Base-by-base conservation (phyloP, 2,797 vertebrate genomes). In the Poecilia gillii region DNA sequence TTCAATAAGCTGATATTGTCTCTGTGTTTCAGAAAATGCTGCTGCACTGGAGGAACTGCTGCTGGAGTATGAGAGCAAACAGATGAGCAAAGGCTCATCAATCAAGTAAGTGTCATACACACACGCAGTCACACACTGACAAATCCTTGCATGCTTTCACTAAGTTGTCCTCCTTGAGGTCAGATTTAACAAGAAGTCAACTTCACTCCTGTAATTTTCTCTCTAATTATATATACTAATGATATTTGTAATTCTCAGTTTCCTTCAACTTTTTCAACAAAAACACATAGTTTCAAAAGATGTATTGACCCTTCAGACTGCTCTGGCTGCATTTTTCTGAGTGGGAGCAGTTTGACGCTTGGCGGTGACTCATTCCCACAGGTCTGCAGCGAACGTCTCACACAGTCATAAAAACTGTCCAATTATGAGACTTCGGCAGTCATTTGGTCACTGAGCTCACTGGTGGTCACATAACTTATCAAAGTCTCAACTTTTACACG, bases 11-110 rank as follows among this genome's bases (percentile, higher is more conserved):
- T 28, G 6, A 23, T 78, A 80, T 51, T 76, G 12, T 80, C 20
- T 80, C 16, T 84, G 70, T 78, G 45, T 83, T 89, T 77, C 62
- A 99, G 98, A 99, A 95, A 99, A 99, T 0, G 97, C 97, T 0
- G 97, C 96, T 1, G 98, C 98, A 0, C 90, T 99, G 91, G 98
- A 99, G 90, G 97, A 99, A 90, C 94, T 99, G 88, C 94, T 99
- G 90, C 96, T 96, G 89, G 98, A 99, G 55, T 97, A 98, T 33
- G 97, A 97, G 77, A 95, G 92, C 91, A 98, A 95, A 57, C 96
- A 98, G 92, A 93, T 92, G 0, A 93, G 82, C 90, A 96, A 94
- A 85, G 87, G 92, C 87, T 95, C 97, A 0, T 89, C 93, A 33
- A 95, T 96, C 90, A 98, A 96, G 98, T 98, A 95, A 88, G 96